Base-by-base conservation (phyloP, 92 coral and sea anemone species). In the Actinernus sp. region DNA sequence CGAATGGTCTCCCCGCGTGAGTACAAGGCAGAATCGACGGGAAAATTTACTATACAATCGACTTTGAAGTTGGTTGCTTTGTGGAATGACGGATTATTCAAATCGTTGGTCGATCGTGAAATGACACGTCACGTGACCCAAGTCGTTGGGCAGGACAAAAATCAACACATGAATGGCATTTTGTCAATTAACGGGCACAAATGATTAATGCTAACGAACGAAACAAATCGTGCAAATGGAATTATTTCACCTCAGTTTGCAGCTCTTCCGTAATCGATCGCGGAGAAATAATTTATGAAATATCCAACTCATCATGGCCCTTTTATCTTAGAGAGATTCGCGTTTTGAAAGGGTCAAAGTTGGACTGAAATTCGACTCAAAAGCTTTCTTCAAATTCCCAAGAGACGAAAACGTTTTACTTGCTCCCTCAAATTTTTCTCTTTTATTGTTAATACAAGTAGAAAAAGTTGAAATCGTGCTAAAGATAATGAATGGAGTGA, bases 71-170 rank as follows among this genome's bases (percentile, higher is more conserved):
- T 26, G 45, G 63, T 53, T 24, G 13, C 58, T 61, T 57, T 38
- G 55, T 31, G 41, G 38, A 58, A 67, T 13, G 61, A 73, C 47
- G 28, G 65, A 46, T 54, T 59, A 77, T 77, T 77, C 65, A 54
- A 66, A 67, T 38, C 16, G 78, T 61, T 60, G 82, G 55, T 50
- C 82, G 65, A 70, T 65, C 81, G 80, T 58, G 73, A 68, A 79
- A 65, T 68, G 77, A 52, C 30, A 20, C 9, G 55, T 84, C 90
- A 84, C 90, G 90, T 84, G 90, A 84, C 63, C 46, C 29, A 27
- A 24, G 19, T 31, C 23, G 56, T 3, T 58, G 49, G 22, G 40
- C 39, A 26, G 66, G 62, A 56, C 61, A 53, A 43, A 26, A 31
- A 50, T 72, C 59, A 75, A 61, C 68, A 68, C 78, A 53, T 75